Evolutionary conservation across 2,113 vertebrate species (phyloP), one percentile per base, ranked within the genome.

Genomic region (Scomber japonicus): DNA sequence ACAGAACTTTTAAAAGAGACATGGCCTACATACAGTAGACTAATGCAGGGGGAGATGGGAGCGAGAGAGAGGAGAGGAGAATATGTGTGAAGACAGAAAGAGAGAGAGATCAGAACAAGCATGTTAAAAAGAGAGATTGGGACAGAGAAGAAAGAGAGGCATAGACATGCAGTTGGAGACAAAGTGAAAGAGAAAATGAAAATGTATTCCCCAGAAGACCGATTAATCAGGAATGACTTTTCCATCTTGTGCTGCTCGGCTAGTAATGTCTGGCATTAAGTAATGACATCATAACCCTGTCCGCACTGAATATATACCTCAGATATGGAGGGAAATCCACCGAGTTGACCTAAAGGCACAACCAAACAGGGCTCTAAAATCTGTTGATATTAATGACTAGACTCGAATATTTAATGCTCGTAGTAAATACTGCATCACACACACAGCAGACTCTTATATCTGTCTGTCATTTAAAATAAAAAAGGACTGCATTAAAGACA

Each of bases 271-370:
- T 90, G 83, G 87, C 87, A 93, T 92, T 89, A 89, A 92, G 84
- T 93, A 92, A 93, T 90, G 84, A 94, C 85, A 90, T 93, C 89
- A 92, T 94, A 93, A 92, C 88, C 75, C 88, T 91, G 89, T 92
- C 89, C 45, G 16, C 50, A 27, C 19, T 82, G 78, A 85, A 92
- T 94, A 90, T 91, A 92, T 93, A 82, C 68, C 61, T 80, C 21
- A 27, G 73, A 89, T 82, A 79, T 72, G 49, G 53, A 84, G 67
- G 85, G 83, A 84, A 90, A 88, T 88, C 84, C 84, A 54, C 24
- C 11, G 31, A 69, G 84, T 80, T 88, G 81, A 88, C 89, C 86
- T 21, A 70, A 87, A 87, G 89, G 84, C 82, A 80, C 12, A 8
- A 21, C 54, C 71, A 71, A 83, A 81, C 72, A 24, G 69, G 72